Evolutionary conservation across 2,888 invertebrate species (phyloP), one percentile per base, ranked within the genome.

Genomic region (Cheilosia vernalis): DNA sequence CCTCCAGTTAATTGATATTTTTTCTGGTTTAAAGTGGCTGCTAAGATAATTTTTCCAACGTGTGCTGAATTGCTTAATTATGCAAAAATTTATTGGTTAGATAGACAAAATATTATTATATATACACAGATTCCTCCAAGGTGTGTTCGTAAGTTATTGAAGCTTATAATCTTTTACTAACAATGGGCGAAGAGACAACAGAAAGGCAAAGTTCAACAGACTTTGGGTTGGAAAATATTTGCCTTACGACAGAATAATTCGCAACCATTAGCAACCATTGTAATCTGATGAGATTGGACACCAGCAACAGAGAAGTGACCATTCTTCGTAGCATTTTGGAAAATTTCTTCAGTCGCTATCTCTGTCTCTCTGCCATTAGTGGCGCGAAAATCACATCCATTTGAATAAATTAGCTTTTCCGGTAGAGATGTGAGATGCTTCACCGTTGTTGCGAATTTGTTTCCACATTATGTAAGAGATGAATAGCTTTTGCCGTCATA

Each of bases 381-480:
- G 72, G 77, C 30, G 40, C 64, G 77, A 77, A 77, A 66, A 72
- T 53, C 70, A 21, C 51, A 33, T 33, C 61, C 53, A 70, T 74
- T 82, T 76, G 70, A 82, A 70, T 77, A 77, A 72, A 72, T 82
- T 72, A 72, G 70, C 53, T 82, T 77, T 77, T 82, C 82, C 82
- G 70, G 60, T 70, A 66, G 21, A 44, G 44, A 44, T 44, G 15
- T 17, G 53, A 55, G 58, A 58, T 60, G 47, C 56, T 17, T 37
- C 33, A 17, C 27, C 27, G 33, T n/a, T 47, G 33, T 70, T 66
- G 77, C 72, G 19, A 66, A 56, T 78, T 51, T 24, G 53, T 72
- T 33, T 53, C 37, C 33, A 58, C 37, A 33, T 83, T 78, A 78
- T 67, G 83, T 73, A 83, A 83, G 67, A 78, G 67, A 73, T 67